Conservation (phyloP, 2,888 invertebrate species). For the Pomacea canaliculata region DNA sequence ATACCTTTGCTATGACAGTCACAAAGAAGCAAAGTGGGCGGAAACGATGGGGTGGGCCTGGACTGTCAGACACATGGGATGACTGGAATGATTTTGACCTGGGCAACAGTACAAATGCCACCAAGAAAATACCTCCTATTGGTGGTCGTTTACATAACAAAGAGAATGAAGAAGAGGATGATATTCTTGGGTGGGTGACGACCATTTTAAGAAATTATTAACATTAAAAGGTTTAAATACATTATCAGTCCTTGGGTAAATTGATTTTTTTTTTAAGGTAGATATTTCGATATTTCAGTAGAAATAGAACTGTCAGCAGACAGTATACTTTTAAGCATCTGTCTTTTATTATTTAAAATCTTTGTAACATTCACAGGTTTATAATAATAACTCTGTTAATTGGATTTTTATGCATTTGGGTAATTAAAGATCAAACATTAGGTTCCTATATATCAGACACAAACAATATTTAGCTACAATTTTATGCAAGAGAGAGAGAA, state of each 20-base stretch:
- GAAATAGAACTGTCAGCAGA: not conserved
- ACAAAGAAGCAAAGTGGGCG: conserved; percentile 60
- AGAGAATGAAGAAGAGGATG: conserved; percentile 55
- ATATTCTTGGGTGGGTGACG: conserved; percentile 55
- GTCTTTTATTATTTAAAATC: too few relatives aligned
- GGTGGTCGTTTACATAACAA: conserved; percentile 44
- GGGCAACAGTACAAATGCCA: conserved; percentile 47
- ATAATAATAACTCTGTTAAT: not conserved
- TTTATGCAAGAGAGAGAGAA: not conserved
- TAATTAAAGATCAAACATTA: not conserved
- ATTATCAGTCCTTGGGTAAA: not conserved
- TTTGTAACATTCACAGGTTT: too few relatives aligned
- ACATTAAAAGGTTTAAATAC: too few relatives aligned
- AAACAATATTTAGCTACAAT: not conserved
- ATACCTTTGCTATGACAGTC: conserved; percentile 46
- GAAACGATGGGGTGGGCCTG: conserved; percentile 61
- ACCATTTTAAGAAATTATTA: too few relatives aligned
- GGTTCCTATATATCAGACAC: not conserved
- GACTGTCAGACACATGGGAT: conserved; percentile 63
- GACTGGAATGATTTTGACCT: conserved; percentile 65
- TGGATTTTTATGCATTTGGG: not conserved
- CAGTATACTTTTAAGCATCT: not conserved
- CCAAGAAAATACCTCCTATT: conserved; percentile 48
- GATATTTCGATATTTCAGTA: not conserved
- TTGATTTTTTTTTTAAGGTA: not conserved